Conservation (phyloP, 2,888 invertebrate genomes). For the Chrysolina haemoptera region DNA sequence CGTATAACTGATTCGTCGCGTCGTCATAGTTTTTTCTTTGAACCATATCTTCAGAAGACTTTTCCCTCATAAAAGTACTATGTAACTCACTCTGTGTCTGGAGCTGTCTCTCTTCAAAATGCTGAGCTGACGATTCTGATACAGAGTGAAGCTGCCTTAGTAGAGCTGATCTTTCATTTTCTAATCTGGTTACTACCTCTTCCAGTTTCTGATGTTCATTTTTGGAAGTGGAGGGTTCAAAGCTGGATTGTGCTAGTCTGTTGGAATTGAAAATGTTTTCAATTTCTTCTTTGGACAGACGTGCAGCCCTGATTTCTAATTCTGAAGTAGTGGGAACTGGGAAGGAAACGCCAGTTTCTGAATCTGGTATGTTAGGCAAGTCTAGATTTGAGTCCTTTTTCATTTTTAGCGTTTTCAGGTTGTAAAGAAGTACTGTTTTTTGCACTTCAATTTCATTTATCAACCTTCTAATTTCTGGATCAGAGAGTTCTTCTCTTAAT, state of each 20-base stretch:
- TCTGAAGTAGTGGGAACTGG: conserved; percentile 27
- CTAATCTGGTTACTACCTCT: conserved; percentile 41
- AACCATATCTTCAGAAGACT: conserved; percentile 42
- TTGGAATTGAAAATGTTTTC: conserved; percentile 8
- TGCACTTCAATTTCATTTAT: conserved; percentile 55
- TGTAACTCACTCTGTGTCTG: conserved; percentile 45
- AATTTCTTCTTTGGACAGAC: neutral
- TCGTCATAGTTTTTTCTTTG: conserved; percentile 46
- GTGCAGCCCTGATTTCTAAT: conserved; percentile 19
- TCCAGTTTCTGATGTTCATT: conserved; percentile 37
- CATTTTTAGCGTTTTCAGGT: conserved; percentile 44
- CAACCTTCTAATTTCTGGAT: conserved; percentile 51
- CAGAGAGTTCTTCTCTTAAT: conserved; percentile 46
- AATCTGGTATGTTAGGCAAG: neutral
- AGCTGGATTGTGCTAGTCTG: neutral
- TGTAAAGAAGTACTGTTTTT: conserved; percentile 52
- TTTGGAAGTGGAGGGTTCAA: conserved; percentile 29
- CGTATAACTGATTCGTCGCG: conserved; percentile 54
- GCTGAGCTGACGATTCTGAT: conserved; percentile 39
- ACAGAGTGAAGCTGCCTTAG: conserved; percentile 44
- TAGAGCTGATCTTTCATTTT: conserved; percentile 44
- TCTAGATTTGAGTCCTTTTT: conserved; percentile 27
- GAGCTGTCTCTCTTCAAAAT: conserved; percentile 38
- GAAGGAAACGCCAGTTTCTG: neutral
- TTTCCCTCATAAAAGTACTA: conserved; percentile 49